A percentile compares a stretch with the other conserved stretches of the same genome.
These are phyloP conservation scores for Epirrhoe tristata DNA, from an alignment of 2,888 invertebrate species.

Conservation along the genomic window DNA sequence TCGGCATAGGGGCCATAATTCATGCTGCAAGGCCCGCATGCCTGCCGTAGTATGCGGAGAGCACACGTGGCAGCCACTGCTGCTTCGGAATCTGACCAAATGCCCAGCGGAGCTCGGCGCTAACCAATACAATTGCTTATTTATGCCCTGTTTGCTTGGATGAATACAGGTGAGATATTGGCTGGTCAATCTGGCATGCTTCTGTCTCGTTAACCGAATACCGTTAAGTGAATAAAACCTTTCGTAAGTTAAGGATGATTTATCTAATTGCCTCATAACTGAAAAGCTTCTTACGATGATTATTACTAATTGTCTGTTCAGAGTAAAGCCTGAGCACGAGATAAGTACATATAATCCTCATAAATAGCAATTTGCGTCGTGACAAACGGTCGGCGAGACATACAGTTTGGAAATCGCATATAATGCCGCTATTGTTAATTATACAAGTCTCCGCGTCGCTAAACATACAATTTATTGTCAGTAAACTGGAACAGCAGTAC, in stretches of 20 bases:
- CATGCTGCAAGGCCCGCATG: constrained; percentile 77
- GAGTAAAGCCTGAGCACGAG: constrained; percentile 49
- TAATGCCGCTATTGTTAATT: constrained; percentile 83
- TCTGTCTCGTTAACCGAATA: neutral
- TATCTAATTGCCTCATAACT: constrained; percentile 25
- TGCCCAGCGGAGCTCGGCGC: constrained; percentile 81
- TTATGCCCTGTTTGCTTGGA: constrained; percentile 65
- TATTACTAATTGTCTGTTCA: constrained; percentile 43
- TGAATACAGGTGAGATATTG: constrained; percentile 37
- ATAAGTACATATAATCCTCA: constrained; percentile 75
- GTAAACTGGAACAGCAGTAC: constrained; percentile 76
- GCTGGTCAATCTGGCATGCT: constrained; percentile 18
- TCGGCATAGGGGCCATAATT: constrained; percentile 79
- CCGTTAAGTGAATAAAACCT: neutral
- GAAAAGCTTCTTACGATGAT: constrained; percentile 34
- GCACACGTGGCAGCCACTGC: constrained; percentile 82
- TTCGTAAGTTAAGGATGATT: constrained; percentile 18
- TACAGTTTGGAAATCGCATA: constrained; percentile 82
- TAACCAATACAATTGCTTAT: constrained; percentile 79
- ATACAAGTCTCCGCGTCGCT: constrained; percentile 80
- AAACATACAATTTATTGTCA: constrained; percentile 83
- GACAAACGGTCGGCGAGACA: constrained; percentile 78
- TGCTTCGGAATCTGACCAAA: constrained; percentile 82
- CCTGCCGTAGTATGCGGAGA: constrained; percentile 77
- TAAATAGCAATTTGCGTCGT: constrained; percentile 82